Evolutionary conservation across 2,113 vertebrate species (phyloP).

Genomic region (Fregetta grallaria): DNA sequence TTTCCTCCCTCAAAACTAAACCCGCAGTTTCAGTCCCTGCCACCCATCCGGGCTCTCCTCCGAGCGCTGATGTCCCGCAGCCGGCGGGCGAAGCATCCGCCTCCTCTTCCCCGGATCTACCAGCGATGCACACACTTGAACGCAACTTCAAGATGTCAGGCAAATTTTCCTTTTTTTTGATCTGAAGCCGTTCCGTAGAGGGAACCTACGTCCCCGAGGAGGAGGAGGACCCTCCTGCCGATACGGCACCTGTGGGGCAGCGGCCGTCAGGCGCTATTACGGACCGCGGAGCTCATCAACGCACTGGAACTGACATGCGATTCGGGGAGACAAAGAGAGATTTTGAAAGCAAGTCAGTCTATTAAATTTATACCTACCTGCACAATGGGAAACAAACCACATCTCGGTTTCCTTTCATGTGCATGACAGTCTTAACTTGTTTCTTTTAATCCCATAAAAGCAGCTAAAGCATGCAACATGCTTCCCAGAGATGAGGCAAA

Average conservation of each 20-base stretch:
- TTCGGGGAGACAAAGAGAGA: slow-evolving; percentile 31
- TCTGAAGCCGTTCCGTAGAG: background rate
- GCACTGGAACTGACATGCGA: slow-evolving; percentile 33
- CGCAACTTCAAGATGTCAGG: background rate
- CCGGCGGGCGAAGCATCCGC: fast-evolving
- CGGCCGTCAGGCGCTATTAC: background rate
- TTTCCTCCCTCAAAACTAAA: background rate
- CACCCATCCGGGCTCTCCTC: background rate
- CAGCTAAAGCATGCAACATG: slow-evolving; percentile 53
- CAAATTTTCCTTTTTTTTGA: background rate
- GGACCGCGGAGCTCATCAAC: background rate
- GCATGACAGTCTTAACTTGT: slow-evolving; percentile 61
- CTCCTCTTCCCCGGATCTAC: background rate
- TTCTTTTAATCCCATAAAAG: slow-evolving; percentile 66
- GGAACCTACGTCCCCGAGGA: background rate
- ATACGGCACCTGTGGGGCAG: background rate
- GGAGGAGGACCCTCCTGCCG: background rate
- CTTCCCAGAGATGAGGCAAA: slow-evolving; percentile 45
- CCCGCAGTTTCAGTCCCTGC: background rate
- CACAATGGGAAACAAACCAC: slow-evolving; percentile 62
- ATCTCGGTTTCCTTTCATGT: slow-evolving; percentile 61
- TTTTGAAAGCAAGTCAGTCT: slow-evolving; percentile 63
- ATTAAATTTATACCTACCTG: slow-evolving; percentile 66
- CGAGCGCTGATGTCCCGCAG: fast-evolving
- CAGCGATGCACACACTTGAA: fast-evolving